Evolutionary conservation across 2,888 invertebrate genomes (phyloP).

Genomic region (Meliscaeva auricollis): DNA sequence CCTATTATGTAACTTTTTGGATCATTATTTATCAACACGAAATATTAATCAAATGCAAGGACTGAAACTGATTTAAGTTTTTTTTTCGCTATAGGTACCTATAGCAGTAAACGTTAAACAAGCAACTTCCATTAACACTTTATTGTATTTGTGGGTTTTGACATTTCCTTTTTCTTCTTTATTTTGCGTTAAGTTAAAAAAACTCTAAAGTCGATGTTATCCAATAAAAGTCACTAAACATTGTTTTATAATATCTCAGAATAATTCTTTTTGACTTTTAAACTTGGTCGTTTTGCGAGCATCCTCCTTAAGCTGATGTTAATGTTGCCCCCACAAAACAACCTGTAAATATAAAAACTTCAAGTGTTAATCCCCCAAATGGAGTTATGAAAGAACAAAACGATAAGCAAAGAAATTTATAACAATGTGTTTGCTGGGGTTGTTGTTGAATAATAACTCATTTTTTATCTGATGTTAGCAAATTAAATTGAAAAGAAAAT

Average conservation of each 20-base stretch:
- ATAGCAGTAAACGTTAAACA: constrained; percentile 39
- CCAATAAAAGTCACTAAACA: constrained; percentile 27
- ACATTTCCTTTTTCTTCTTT: constrained; percentile 2
- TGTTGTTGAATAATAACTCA: constrained; percentile 37
- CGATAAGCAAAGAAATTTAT: neutral
- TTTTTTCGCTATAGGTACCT: neutral
- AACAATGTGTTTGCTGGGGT: constrained; percentile 11
- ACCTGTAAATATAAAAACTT: constrained; percentile 17
- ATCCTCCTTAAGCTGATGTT: constrained; percentile 23
- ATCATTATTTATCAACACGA: no score
- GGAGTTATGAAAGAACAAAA: constrained; percentile 11
- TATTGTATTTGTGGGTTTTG: constrained; percentile 7
- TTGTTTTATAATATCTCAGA: constrained; percentile 14
- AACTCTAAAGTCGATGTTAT: constrained; percentile 13
- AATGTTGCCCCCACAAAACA: constrained; percentile 16
- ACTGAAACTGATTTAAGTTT: constrained; percentile 13
- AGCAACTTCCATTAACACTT: constrained; percentile 60
- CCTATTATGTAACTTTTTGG: no score
- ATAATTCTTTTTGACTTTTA: constrained; percentile 29
- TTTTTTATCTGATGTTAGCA: constrained; percentile 44
- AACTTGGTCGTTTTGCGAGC: constrained; percentile 3
- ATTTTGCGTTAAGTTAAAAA: neutral
- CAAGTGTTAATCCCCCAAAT: constrained; percentile 32
- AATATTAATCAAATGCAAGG: constrained; percentile 13
- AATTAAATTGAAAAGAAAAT: constrained; percentile 41